phyloP scores from a whole-genome alignment of 2,888 invertebrate genomes.

The Eugnorisma glareosa region DNA sequence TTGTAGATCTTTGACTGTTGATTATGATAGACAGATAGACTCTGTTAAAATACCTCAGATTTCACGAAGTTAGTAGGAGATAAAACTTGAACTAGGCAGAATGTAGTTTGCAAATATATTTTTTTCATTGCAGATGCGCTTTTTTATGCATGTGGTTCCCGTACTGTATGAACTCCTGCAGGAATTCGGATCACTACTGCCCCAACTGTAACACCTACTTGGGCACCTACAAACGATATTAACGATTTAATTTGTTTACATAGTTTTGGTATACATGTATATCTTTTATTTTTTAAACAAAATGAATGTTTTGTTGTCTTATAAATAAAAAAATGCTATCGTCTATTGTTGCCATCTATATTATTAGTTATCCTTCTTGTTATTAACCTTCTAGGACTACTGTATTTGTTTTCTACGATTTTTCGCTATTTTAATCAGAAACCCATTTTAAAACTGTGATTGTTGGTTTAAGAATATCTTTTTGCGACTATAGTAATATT shows the following conservation, averaged over 20 bases:
- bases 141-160: constrained; percentile 88
- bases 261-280: background rate
- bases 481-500: no score
- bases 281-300: background rate
- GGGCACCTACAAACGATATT: constrained; percentile 80
- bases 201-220: constrained; percentile 89
- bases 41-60: no score
- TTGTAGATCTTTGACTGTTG: no score
- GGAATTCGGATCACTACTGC: constrained; percentile 89
- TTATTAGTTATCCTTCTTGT: no score
- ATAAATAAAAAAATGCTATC: no score
- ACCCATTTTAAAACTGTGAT: background rate
- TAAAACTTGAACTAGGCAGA: no score
- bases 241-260: background rate
- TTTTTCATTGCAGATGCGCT: constrained; percentile 8
- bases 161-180: constrained; percentile 89
- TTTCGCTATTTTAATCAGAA: background rate
- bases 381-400: no score
- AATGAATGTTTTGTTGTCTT: background rate
- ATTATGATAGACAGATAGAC: no score
- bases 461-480: background rate
- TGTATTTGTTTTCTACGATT: background rate
- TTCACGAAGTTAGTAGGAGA: no score
- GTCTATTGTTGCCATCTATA: no score
- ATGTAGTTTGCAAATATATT: background rate